phyloP scores from a whole-genome alignment of 1,140 invertebrate species.

The Heliconius melpomene region DNA sequence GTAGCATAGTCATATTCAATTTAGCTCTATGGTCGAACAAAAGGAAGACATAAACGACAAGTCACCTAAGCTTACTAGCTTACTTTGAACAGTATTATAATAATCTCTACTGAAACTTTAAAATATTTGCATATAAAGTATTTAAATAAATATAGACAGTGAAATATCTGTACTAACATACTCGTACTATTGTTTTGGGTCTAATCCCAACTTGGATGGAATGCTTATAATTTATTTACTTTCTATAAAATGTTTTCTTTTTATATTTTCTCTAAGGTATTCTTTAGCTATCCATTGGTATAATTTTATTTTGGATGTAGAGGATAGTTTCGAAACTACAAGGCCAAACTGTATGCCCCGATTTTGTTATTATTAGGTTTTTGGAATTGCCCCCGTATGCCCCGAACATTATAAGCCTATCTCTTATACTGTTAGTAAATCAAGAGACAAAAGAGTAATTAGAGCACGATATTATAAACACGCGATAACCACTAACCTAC shows the following conservation, averaged over 20 bases:
- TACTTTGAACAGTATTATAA: not conserved
- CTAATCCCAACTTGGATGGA: no score
- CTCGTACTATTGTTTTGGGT: no score
- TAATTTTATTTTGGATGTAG: no score
- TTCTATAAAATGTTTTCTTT: no score
- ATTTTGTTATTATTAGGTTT: no score
- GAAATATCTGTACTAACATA: no score
- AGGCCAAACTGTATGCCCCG: no score
- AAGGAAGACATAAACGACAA: not conserved
- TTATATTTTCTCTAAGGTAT: no score
- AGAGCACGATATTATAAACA: constrained; percentile 23
- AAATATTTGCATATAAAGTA: not conserved
- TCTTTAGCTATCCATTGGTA: no score
- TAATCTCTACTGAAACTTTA: not conserved
- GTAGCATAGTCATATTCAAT: not conserved
- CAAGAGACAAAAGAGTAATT: constrained; percentile 20
- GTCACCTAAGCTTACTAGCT: not conserved
- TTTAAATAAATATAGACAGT: not conserved
- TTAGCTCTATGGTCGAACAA: not conserved
- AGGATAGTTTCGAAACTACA: no score
- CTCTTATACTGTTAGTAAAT: not conserved
- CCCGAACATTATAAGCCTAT: not conserved
- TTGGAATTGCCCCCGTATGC: no score
- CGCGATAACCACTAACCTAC: constrained; percentile 26
- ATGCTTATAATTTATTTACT: no score